Conservation (phyloP, 2,797 vertebrate species). For the Crocidura indochinensis region DNA sequence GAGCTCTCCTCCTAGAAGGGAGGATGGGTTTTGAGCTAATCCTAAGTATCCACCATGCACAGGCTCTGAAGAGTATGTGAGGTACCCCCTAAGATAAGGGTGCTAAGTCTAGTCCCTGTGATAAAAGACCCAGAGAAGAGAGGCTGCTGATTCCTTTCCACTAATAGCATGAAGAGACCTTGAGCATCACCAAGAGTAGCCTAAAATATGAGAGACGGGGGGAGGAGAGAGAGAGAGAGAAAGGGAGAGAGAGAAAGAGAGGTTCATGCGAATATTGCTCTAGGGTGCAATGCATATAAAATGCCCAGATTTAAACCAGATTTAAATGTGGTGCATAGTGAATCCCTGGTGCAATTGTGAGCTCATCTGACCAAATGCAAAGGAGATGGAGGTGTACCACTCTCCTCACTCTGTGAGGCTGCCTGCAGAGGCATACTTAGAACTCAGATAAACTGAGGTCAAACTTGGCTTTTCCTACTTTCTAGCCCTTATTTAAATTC, state of each 20-base stretch:
- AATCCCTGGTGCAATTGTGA: background rate
- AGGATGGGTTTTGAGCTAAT: background rate
- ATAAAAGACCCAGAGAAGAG: background rate
- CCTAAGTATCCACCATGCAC: fast-evolving
- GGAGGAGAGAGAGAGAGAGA: too few relatives aligned
- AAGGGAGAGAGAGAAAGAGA: too few relatives aligned
- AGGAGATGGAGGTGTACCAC: too few relatives aligned
- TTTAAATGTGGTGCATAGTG: background rate
- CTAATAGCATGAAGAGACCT: background rate
- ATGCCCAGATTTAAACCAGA: too few relatives aligned
- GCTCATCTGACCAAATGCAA: background rate
- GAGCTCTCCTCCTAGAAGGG: background rate
- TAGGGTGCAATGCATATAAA: background rate
- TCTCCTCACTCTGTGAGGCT: too few relatives aligned
- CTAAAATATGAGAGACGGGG: too few relatives aligned
- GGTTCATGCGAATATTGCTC: background rate
- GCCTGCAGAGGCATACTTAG: too few relatives aligned
- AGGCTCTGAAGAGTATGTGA: background rate
- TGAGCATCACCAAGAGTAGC: too few relatives aligned
- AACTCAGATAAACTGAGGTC: too few relatives aligned
- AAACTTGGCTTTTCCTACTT: too few relatives aligned
- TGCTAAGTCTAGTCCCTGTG: background rate
- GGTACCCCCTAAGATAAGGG: background rate
- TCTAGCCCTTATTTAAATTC: too few relatives aligned
- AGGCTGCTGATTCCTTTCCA: background rate